Conservation (phyloP, 2,797 vertebrate genomes). For the Anas acuta region DNA sequence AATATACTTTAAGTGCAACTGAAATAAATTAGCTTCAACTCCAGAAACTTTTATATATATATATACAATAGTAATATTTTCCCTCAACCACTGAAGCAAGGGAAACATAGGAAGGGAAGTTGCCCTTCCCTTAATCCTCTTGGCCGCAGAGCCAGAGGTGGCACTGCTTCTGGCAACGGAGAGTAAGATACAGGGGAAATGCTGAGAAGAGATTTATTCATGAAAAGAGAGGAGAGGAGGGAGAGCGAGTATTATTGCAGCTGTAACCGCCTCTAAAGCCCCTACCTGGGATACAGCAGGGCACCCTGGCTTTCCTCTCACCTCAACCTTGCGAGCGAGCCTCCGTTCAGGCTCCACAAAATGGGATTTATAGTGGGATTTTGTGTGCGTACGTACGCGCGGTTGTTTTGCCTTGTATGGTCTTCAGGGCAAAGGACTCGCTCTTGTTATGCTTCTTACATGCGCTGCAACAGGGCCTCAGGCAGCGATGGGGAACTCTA, state of each 20-base stretch:
- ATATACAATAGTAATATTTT: slow-evolving; percentile 30
- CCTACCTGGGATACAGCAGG: background rate
- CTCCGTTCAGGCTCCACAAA: background rate
- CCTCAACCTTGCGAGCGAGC: background rate
- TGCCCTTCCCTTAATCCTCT: slow-evolving; percentile 7
- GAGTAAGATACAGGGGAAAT: background rate
- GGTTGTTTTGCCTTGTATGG: background rate
- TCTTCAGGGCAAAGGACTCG: background rate
- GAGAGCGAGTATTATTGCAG: background rate
- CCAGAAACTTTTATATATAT: background rate
- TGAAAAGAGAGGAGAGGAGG: background rate
- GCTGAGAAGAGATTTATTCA: background rate
- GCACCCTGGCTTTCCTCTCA: fast-evolving
- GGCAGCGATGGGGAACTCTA: background rate
- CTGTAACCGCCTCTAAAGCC: background rate
- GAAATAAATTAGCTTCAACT: background rate
- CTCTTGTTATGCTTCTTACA: background rate
- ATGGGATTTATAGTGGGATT: background rate
- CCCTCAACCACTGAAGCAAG: background rate
- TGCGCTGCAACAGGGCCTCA: background rate
- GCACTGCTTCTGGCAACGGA: background rate
- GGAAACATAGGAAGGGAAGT: background rate
- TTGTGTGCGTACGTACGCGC: background rate
- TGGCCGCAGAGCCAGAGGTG: background rate
- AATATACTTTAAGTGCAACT: background rate